phyloP scores from a whole-genome alignment of 2,888 invertebrate genomes.

The Xylota segnis region DNA sequence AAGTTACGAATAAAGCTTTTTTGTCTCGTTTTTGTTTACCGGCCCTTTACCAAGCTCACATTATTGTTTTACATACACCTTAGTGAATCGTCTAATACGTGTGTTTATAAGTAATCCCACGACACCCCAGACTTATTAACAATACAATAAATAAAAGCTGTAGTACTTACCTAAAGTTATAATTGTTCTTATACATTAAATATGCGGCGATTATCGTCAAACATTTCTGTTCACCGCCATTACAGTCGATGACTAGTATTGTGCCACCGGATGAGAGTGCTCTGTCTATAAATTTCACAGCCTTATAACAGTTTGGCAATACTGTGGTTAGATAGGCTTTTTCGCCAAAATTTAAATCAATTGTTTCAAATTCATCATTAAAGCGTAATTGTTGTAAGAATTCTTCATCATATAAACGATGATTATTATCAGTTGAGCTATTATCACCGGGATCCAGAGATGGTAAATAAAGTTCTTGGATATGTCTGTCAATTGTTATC shows the following conservation, averaged over 20 bases:
- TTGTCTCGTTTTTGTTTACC: too few species aligned
- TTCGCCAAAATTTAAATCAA: constrained; percentile 81
- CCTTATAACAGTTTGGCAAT: constrained; percentile 81
- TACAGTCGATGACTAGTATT: constrained; percentile 80
- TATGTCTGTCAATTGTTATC: constrained; percentile 81
- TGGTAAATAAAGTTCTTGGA: constrained; percentile 79
- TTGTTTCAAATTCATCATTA: constrained; percentile 78
- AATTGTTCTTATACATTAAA: constrained; percentile 81
- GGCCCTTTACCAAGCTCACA: too few species aligned
- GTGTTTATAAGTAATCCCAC: too few species aligned
- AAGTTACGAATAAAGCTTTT: too few species aligned
- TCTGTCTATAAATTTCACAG: constrained; percentile 80
- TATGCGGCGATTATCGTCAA: constrained; percentile 80
- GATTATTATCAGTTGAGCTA: constrained; percentile 52
- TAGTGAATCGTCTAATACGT: too few species aligned
- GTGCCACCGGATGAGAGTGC: constrained; percentile 79
- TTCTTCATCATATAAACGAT: constrained; percentile 32
- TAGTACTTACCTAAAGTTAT: constrained; percentile 80
- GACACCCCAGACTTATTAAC: background rate
- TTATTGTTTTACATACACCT: too few species aligned
- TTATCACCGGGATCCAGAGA: constrained; percentile 25
- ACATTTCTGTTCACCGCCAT: constrained; percentile 81
- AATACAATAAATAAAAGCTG: background rate
- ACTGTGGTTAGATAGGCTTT: constrained; percentile 80
- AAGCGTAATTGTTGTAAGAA: constrained; percentile 69